A percentile compares a stretch with the other conserved stretches of the same genome.
Evolutionary conservation across 1,140 invertebrate genomes (phyloP).

Genomic region (Aphelenchoides fujianensis): DNA sequence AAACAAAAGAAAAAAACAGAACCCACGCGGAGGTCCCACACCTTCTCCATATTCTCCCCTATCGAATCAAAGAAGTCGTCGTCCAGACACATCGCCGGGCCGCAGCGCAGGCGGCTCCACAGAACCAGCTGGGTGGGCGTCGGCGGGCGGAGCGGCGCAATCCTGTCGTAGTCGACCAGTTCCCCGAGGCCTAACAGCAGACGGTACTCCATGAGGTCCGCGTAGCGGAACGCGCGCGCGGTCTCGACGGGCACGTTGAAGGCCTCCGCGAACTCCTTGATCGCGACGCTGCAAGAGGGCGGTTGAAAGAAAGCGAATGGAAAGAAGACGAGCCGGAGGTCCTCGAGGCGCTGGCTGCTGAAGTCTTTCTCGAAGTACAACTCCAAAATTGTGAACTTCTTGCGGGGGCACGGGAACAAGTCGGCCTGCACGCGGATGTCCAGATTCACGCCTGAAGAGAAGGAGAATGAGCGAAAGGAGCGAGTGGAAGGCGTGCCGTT

Average conservation of each 20-base stretch:
- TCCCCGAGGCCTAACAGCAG: too few species aligned
- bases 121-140: not conserved
- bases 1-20: not conserved
- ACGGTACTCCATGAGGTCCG: not conserved
- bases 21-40: not conserved
- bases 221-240: slow-evolving; percentile 8
- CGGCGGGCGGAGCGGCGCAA: not conserved
- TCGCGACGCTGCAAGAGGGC: not conserved
- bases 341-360: slow-evolving; percentile 1
- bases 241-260: not conserved
- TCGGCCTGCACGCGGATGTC: slow-evolving; percentile 6
- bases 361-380: slow-evolving; percentile 6
- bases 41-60: not conserved
- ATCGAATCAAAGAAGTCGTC: not conserved
- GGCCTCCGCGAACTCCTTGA: slow-evolving; percentile 12
- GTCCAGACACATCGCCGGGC: too few species aligned
- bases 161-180: not conserved
- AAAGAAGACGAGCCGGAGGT: slow-evolving; percentile 10
- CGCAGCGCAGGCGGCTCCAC: not conserved
- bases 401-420: not conserved
- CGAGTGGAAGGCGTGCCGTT: not conserved
- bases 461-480: too few species aligned
- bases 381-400: slow-evolving; percentile 8
- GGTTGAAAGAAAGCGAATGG: not conserved
- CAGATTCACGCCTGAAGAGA: not conserved